Percentiles rank a stretch among this genome's conserved stretches.
These are phyloP conservation scores for Electrona antarctica DNA, from an alignment of 2,113 vertebrate species.

Conservation along the genomic window DNA sequence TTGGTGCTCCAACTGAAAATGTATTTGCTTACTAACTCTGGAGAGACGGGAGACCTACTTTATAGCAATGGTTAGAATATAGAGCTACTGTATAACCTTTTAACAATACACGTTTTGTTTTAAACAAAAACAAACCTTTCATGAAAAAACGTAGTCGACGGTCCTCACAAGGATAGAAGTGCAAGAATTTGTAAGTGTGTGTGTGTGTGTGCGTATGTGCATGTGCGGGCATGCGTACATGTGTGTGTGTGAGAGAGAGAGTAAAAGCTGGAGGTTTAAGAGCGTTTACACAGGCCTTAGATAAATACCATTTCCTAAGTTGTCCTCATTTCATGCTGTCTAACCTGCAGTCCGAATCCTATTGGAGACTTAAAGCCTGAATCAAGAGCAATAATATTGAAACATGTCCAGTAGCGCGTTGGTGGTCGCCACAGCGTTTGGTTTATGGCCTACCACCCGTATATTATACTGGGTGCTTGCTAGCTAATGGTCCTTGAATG, in stretches of 20 bases:
- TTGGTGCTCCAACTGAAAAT: too few species aligned
- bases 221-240: too few species aligned
- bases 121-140: neutral
- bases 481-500: conserved; percentile 69
- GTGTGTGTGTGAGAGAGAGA: neutral
- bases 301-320: neutral
- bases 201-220: too few species aligned
- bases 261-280: neutral
- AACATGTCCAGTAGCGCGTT: conserved; percentile 16
- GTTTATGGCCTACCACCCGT: conserved; percentile 62
- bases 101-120: neutral
- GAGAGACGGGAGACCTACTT: too few species aligned
- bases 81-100: too few species aligned
- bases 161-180: too few species aligned
- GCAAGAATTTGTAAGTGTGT: too few species aligned
- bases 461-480: conserved; percentile 56
- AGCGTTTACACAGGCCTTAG: neutral
- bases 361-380: neutral
- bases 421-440: conserved; percentile 13
- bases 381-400: conserved; percentile 21
- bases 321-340: conserved; percentile 8
- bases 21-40: too few species aligned
- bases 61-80: too few species aligned
- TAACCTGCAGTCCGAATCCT: conserved; percentile 6
- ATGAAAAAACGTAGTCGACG: too few species aligned